A percentile compares a stretch with the other conserved stretches of the same genome.
phyloP scores from a whole-genome alignment of 2,888 invertebrate species.

The Drosophila trichaetosa region DNA sequence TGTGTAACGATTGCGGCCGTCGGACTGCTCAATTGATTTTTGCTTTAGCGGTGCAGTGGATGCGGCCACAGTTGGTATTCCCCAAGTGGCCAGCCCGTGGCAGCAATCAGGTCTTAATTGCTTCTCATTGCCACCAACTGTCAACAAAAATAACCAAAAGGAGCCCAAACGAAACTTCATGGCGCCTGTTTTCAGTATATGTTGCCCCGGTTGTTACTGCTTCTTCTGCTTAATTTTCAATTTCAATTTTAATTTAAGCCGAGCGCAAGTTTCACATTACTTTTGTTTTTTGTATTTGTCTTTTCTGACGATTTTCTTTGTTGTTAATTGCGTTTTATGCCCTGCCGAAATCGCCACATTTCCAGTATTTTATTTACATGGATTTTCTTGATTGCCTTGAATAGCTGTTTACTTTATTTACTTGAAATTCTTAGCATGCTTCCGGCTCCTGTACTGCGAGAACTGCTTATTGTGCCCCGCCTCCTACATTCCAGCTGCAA shows the following conservation, averaged over 20 bases:
- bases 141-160: slow-evolving; percentile 82
- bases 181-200: slow-evolving; percentile 41
- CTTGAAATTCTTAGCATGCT: slow-evolving; percentile 54
- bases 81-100: slow-evolving; percentile 53
- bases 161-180: slow-evolving; percentile 78
- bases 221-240: slow-evolving; percentile 15
- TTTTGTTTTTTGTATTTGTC: slow-evolving; percentile 43
- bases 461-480: slow-evolving; percentile 23
- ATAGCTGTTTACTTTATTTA: slow-evolving; percentile 59
- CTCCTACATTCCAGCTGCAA: slow-evolving; percentile 40
- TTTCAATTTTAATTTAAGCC: slow-evolving; percentile 51
- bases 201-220: neutral
- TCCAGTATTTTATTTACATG: slow-evolving; percentile 43
- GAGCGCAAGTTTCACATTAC: slow-evolving; percentile 53
- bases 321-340: slow-evolving; percentile 55
- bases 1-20: slow-evolving; percentile 13
- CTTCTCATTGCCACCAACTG: slow-evolving; percentile 76
- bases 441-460: slow-evolving; percentile 20
- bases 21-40: slow-evolving; percentile 48
- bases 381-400: slow-evolving; percentile 31
- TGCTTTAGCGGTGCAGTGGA: slow-evolving; percentile 36
- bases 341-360: slow-evolving; percentile 53
- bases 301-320: slow-evolving; percentile 37
- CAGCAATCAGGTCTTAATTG: slow-evolving; percentile 71
- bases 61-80: slow-evolving; percentile 46